Evolutionary conservation across 2,113 vertebrate genomes (phyloP).

Genomic region (Lasiurus borealis): DNA sequence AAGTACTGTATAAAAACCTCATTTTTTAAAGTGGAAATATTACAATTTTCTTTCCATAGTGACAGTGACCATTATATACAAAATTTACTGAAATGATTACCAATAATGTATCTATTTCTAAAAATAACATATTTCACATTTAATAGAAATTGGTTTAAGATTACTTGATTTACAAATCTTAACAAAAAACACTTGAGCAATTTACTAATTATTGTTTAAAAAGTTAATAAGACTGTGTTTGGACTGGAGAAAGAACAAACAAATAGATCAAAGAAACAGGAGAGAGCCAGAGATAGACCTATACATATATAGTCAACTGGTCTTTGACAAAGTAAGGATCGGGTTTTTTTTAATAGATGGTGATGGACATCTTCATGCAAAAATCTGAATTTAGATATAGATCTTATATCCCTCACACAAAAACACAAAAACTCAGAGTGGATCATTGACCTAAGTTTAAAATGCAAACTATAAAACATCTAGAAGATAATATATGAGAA

Average conservation of each 20-base stretch:
- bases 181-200: conserved; percentile 35
- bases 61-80: neutral
- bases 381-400: conserved; percentile 3
- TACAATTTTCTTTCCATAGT: conserved; percentile 24
- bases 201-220: conserved; percentile 60
- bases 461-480: neutral
- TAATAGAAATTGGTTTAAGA: conserved; percentile 50
- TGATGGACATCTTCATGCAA: conserved; percentile 3
- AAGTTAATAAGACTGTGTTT: conserved; percentile 49
- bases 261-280: conserved; percentile 45
- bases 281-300: conserved; percentile 35
- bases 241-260: conserved; percentile 44
- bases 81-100: conserved; percentile 26
- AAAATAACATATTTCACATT: conserved; percentile 48
- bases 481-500: neutral
- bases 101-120: conserved; percentile 2
- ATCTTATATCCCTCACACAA: neutral
- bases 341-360: neutral
- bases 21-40: neutral
- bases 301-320: neutral
- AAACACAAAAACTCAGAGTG: neutral
- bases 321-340: conserved; percentile 53
- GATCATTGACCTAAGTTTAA: neutral
- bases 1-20: neutral
- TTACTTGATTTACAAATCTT: conserved; percentile 27